phyloP scores from a whole-genome alignment of 2,113 vertebrate genomes.

The Ranitomeya imitator region DNA sequence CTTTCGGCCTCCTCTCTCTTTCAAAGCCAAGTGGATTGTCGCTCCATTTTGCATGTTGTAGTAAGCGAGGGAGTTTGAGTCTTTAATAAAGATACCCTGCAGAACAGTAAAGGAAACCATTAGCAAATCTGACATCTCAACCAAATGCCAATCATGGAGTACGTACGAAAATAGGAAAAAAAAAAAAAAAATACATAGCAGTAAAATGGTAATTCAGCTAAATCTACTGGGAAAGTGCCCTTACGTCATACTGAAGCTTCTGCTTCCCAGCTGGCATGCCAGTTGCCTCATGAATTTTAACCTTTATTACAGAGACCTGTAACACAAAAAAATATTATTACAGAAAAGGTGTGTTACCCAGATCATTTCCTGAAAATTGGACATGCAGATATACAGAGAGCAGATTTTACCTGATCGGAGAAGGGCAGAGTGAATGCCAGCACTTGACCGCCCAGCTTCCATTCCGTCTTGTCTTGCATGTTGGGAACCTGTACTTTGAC shows the following conservation, averaged over 20 bases:
- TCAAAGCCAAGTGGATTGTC: constrained; percentile 93
- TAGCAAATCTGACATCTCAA: background rate
- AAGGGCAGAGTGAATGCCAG: constrained; percentile 94
- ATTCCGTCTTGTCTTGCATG: constrained; percentile 99
- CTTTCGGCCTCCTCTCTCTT: constrained; percentile 97
- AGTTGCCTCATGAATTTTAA: constrained; percentile 97
- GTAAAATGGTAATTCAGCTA: no score
- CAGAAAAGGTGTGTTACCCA: background rate
- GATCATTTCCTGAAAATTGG: no score
- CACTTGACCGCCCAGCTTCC: constrained; percentile 94
- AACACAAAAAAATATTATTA: constrained; percentile 29
- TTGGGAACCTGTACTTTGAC: constrained; percentile 98
- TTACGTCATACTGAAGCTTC: constrained; percentile 96
- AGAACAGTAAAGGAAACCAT: constrained; percentile 56
- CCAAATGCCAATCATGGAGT: background rate
- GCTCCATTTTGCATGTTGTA: constrained; percentile 96
- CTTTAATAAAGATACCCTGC: constrained; percentile 98
- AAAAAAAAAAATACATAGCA: no score
- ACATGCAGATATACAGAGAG: no score
- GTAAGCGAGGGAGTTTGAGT: constrained; percentile 97
- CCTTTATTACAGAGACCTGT: constrained; percentile 98
- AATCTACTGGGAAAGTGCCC: constrained; percentile 33
- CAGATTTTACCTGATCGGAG: constrained; percentile 85
- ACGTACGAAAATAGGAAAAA: no score
- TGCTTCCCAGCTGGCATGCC: constrained; percentile 98